Conservation (phyloP, 2,797 vertebrate genomes). For the Crypturellus tataupa region DNA sequence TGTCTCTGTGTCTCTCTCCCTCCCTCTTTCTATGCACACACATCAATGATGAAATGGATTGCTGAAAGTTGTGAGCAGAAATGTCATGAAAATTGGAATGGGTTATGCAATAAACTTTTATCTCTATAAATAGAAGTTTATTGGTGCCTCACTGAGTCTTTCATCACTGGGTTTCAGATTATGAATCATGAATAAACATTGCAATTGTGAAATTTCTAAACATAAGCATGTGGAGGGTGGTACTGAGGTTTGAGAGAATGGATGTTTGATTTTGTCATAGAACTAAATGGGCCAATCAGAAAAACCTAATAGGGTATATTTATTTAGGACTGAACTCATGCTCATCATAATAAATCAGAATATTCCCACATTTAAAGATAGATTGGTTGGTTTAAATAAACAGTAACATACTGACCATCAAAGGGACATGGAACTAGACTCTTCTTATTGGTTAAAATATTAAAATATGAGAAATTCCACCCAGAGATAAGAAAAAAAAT, state of each 20-base stretch:
- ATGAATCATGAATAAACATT: constrained; percentile 24
- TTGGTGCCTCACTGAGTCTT: not conserved
- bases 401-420: not conserved
- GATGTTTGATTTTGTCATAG: not conserved
- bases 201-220: constrained; percentile 40
- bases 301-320: not conserved
- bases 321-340: not conserved
- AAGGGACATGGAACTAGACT: not conserved
- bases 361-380: not conserved
- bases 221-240: not conserved
- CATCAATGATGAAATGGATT: constrained; percentile 45
- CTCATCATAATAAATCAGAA: not conserved
- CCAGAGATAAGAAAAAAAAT: not conserved
- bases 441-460: not conserved
- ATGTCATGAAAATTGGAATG: constrained; percentile 44
- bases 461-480: not conserved
- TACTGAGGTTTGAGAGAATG: constrained; percentile 10
- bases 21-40: constrained; percentile 15
- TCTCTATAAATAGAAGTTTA: constrained; percentile 56
- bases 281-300: not conserved
- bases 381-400: not conserved
- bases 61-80: constrained; percentile 53
- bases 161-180: constrained; percentile 41
- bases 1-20: constrained; percentile 35
- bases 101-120: constrained; percentile 53